phyloP scores from a whole-genome alignment of 2,888 invertebrate species.

The Vandiemenella viatica region DNA sequence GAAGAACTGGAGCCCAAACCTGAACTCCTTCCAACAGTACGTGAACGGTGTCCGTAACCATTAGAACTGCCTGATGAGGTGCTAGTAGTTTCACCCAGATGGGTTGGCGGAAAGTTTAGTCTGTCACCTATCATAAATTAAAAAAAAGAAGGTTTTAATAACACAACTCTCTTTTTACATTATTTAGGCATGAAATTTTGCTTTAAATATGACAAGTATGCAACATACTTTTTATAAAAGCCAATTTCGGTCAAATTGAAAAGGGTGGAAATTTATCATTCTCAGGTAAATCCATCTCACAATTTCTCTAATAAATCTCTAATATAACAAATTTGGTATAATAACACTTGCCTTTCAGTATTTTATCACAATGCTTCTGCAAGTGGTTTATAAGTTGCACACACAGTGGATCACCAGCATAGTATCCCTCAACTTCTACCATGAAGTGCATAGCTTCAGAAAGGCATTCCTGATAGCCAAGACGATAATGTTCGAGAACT shows the following conservation, averaged over 20 bases:
- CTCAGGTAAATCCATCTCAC: too few species aligned
- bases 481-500: constrained; percentile 42
- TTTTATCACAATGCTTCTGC: constrained; percentile 63
- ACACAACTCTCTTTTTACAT: too few species aligned
- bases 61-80: constrained; percentile 28
- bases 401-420: constrained; percentile 65
- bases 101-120: too few species aligned
- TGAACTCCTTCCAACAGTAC: background rate
- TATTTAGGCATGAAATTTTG: too few species aligned
- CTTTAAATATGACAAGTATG: background rate
- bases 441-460: constrained; percentile 81
- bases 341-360: constrained; percentile 30
- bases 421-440: constrained; percentile 69
- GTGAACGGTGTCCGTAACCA: constrained; percentile 22
- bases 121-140: too few species aligned
- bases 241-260: background rate
- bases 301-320: too few species aligned
- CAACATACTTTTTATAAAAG: background rate
- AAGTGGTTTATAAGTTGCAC: constrained; percentile 66
- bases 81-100: background rate
- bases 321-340: too few species aligned
- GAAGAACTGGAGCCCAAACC: background rate
- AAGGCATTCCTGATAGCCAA: constrained; percentile 83
- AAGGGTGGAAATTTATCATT: too few species aligned
- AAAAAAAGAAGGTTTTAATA: too few species aligned